Conservation (phyloP, 2,797 vertebrate species). For the Hapalemur alaotrensis region DNA sequence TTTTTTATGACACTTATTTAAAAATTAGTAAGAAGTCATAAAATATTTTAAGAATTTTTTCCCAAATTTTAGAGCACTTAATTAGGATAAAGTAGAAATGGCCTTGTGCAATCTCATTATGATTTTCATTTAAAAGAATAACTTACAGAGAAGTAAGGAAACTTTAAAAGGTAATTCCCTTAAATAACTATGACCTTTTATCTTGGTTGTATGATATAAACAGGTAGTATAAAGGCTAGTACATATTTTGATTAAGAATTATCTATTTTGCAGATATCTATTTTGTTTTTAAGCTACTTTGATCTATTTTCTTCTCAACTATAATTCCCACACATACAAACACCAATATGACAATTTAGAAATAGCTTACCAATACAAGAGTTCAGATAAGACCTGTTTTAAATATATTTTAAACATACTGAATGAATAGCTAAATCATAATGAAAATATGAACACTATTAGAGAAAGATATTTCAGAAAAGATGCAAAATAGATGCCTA, state of each 20-base stretch:
- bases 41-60: background rate
- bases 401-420: slow-evolving; percentile 29
- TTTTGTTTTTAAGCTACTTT: background rate
- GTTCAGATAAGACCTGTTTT: background rate
- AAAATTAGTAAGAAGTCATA: background rate
- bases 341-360: background rate
- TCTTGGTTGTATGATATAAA: background rate
- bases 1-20: background rate
- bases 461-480: background rate
- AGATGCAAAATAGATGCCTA: background rate
- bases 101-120: background rate
- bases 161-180: background rate
- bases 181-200: background rate
- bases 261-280: background rate
- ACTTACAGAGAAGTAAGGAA: background rate
- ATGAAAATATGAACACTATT: background rate
- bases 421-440: background rate
- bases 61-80: background rate
- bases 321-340: background rate
- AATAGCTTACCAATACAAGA: background rate
- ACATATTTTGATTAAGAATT: background rate
- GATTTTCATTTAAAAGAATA: background rate
- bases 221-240: background rate
- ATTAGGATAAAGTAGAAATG: background rate
- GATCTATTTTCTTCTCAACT: background rate